phyloP scores from a whole-genome alignment of 2,797 vertebrate genomes.

The Sebastes trivittatus region DNA sequence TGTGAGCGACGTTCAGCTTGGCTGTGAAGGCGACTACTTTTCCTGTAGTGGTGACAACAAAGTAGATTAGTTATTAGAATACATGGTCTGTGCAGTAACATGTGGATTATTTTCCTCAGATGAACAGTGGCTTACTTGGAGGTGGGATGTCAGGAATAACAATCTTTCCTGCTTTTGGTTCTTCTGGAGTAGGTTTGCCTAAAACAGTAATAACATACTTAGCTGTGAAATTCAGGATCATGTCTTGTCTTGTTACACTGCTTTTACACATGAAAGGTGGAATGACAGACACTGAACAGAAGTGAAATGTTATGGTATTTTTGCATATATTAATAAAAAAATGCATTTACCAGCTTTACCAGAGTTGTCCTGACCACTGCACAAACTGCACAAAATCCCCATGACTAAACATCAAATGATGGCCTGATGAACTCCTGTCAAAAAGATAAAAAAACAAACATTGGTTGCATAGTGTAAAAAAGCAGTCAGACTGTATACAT shows the following conservation, averaged over 20 bases:
- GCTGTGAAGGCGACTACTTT: constrained; percentile 39
- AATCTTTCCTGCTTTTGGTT: neutral
- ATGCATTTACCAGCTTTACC: neutral
- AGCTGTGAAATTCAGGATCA: neutral
- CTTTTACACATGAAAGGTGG: neutral
- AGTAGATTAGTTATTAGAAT: neutral
- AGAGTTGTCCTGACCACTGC: neutral
- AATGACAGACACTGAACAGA: neutral
- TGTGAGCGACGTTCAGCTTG: constrained; percentile 33
- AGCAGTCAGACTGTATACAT: neutral
- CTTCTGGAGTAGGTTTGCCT: neutral
- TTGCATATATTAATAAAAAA: neutral
- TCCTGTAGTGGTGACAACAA: neutral
- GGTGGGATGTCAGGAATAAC: neutral
- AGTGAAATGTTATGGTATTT: neutral
- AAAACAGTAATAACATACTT: neutral
- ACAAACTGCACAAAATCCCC: neutral
- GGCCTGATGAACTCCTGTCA: neutral
- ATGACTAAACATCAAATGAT: neutral
- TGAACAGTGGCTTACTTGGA: neutral
- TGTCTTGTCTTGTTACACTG: neutral
- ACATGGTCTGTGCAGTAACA: neutral
- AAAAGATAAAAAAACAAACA: neutral
- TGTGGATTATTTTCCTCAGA: neutral
- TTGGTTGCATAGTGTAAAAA: neutral